These are phyloP conservation scores for Malurus alboscapulatus DNA, from an alignment of 2,113 vertebrate genomes.

Conservation along the genomic window DNA sequence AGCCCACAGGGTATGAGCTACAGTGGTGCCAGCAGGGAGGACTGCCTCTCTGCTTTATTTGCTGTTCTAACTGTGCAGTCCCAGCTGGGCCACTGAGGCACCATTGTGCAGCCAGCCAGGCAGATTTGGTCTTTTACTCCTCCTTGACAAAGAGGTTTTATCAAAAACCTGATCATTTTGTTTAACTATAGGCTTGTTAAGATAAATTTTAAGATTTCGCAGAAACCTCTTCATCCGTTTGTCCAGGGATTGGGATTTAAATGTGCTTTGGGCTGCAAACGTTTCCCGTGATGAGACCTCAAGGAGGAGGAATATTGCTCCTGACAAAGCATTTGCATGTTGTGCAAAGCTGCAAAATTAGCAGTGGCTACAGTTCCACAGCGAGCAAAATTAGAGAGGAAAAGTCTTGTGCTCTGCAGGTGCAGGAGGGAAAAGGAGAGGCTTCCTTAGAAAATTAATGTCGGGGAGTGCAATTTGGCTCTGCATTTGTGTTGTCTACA, in stretches of 20 bases:
- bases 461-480: rapidly evolving
- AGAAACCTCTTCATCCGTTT: rapidly evolving
- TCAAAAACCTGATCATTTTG: background rate
- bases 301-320: background rate
- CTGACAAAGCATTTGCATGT: slow-evolving; percentile 51
- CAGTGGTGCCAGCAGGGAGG: rapidly evolving
- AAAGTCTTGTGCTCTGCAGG: background rate
- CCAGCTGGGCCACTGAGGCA: background rate
- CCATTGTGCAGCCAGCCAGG: background rate
- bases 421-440: background rate
- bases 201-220: background rate
- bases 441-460: background rate
- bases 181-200: background rate
- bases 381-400: background rate
- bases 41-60: background rate
- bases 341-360: slow-evolving; percentile 38
- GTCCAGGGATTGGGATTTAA: background rate
- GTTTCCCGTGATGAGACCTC: background rate
- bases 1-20: rapidly evolving
- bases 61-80: background rate
- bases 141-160: background rate
- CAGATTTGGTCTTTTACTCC: background rate
- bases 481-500: background rate
- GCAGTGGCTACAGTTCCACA: background rate
- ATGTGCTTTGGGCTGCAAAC: background rate